These are phyloP conservation scores for Nephila pilipes DNA, from an alignment of 1,140 invertebrate genomes.

Conservation along the genomic window DNA sequence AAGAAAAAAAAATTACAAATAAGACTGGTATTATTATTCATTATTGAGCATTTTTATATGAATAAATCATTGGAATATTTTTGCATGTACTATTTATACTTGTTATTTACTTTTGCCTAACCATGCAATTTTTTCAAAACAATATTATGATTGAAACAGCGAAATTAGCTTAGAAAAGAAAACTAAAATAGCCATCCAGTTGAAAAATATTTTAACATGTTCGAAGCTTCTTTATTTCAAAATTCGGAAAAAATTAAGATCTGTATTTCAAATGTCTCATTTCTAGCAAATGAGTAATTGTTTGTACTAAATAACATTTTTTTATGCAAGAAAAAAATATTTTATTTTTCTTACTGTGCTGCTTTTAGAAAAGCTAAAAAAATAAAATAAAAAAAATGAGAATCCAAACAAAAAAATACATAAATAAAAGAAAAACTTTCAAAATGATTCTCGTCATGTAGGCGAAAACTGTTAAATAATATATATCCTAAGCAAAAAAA, in stretches of 20 bases:
- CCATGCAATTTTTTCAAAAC: too few relatives aligned
- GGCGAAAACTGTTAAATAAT: slow-evolving; percentile 42
- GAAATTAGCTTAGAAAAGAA: too few relatives aligned
- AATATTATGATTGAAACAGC: too few relatives aligned
- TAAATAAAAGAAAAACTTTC: background rate
- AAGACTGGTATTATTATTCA: too few relatives aligned
- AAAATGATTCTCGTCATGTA: slow-evolving; percentile 29
- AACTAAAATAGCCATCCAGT: too few relatives aligned
- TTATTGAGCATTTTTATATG: too few relatives aligned
- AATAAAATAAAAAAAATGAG: background rate
- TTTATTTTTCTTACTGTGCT: background rate
- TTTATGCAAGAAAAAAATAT: background rate
- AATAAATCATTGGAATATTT: too few relatives aligned
- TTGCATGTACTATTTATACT: too few relatives aligned
- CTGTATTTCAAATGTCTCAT: background rate
- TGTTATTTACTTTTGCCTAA: too few relatives aligned
- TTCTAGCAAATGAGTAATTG: background rate
- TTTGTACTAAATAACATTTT: background rate
- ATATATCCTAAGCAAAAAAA: slow-evolving; percentile 32
- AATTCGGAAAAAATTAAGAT: background rate
- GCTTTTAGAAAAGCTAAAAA: background rate
- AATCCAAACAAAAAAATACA: background rate
- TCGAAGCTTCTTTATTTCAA: too few relatives aligned
- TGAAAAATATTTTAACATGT: too few relatives aligned
- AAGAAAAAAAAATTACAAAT: too few relatives aligned